Evolutionary conservation across 2,113 vertebrate genomes (phyloP).

Genomic region (Merops nubicus): DNA sequence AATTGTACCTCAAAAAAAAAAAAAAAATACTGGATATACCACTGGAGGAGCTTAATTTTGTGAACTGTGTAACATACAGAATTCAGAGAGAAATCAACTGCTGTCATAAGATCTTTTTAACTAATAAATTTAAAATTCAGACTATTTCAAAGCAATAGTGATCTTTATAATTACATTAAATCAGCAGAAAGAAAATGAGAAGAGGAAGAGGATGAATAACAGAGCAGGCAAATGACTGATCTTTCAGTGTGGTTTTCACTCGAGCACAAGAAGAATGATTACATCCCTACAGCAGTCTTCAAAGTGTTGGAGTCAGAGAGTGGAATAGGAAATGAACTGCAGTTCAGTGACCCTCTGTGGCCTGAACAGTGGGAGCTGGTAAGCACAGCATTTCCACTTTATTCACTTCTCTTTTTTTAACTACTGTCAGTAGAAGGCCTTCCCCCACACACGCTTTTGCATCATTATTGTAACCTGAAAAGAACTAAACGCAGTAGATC

Average conservation of each 20-base stretch:
- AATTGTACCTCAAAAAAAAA: background rate
- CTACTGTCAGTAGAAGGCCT: constrained; percentile 14
- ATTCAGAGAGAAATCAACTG: background rate
- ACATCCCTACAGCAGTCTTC: constrained; percentile 65
- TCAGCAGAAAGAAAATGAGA: constrained; percentile 28
- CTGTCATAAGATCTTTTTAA: background rate
- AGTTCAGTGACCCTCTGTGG: constrained; percentile 72
- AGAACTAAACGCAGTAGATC: background rate
- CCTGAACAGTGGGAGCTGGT: constrained; percentile 66
- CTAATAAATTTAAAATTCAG: constrained; percentile 4
- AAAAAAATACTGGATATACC: background rate
- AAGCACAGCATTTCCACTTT: constrained; percentile 70
- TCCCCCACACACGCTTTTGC: background rate
- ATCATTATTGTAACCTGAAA: constrained; percentile 36
- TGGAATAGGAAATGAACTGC: constrained; percentile 72
- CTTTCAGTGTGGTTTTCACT: constrained; percentile 62
- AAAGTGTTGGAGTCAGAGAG: constrained; percentile 66
- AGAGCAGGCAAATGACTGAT: constrained; percentile 56
- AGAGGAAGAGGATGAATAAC: constrained; percentile 39
- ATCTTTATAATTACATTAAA: constrained; percentile 24
- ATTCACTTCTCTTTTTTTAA: constrained; percentile 60
- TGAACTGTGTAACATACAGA: background rate
- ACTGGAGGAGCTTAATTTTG: background rate
- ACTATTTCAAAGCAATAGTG: constrained; percentile 15
- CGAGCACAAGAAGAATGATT: constrained; percentile 62